These are phyloP conservation scores for Crossocerus cetratus DNA, from an alignment of 2,888 invertebrate genomes.

Conservation along the genomic window DNA sequence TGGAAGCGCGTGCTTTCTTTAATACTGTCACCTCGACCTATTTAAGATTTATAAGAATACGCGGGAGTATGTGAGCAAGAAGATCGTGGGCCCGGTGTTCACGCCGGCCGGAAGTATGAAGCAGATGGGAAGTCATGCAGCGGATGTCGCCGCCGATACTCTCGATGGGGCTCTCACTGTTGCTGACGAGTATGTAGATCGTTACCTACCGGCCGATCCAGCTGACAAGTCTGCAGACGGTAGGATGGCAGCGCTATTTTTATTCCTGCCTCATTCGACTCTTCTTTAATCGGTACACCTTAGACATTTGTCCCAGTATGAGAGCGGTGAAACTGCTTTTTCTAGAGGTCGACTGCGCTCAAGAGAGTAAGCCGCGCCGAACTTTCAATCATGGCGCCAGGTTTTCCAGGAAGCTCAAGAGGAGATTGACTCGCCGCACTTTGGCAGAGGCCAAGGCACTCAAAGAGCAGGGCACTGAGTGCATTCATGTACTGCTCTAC, in stretches of 20 bases:
- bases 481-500: slow-evolving; percentile 86
- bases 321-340: background rate
- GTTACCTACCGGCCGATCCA: slow-evolving; percentile 84
- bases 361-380: slow-evolving; percentile 82
- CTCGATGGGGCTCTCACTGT: slow-evolving; percentile 87
- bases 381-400: slow-evolving; percentile 89
- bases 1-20: slow-evolving; percentile 47
- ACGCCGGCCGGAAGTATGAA: slow-evolving; percentile 91
- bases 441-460: slow-evolving; percentile 88
- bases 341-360: slow-evolving; percentile 64
- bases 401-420: slow-evolving; percentile 86
- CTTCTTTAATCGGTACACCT: too few relatives aligned
- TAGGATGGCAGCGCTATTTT: slow-evolving; percentile 63
- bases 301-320: background rate
- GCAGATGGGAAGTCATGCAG: slow-evolving; percentile 86
- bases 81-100: slow-evolving; percentile 83
- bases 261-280: background rate
- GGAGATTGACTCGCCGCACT: slow-evolving; percentile 87
- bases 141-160: slow-evolving; percentile 85
- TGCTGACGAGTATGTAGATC: slow-evolving; percentile 90
- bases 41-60: slow-evolving; percentile 88
- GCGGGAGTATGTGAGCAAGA: slow-evolving; percentile 85
- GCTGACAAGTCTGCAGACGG: slow-evolving; percentile 83
- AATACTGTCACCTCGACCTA: background rate
- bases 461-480: slow-evolving; percentile 86